Evolutionary conservation across 2,888 invertebrate species (phyloP), one percentile per base, ranked within the genome.

Genomic region (Litoditis marina): DNA sequence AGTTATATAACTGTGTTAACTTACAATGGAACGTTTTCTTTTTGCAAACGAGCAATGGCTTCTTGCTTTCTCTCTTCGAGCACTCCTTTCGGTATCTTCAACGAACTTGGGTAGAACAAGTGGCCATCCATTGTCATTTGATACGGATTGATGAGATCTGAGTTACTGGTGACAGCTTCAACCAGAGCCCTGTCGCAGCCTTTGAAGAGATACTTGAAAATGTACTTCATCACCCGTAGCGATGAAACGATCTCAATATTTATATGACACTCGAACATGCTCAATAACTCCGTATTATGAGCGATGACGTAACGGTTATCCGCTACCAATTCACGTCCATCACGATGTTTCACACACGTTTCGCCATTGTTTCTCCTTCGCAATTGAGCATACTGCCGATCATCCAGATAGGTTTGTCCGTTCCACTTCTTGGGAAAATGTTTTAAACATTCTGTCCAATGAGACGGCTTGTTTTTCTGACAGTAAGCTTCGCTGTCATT

Each of bases 171-270:
- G 19, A 42, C 19, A 19, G 51, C 55, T 46, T 59, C 56, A 13
- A 56, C 34, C 11, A 65, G 34, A 1, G 47, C 60, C 1, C 60
- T 60, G 28, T 60, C 65, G 0, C 50, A 47, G 0, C 65, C 60
- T 57, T 28, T 52, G 52, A 27, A 57, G 19, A 49, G 50, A 22
- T 63, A 63, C 13, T 63, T 63, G 34, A 59, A 63, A 11, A 63
- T 63, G 8, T 63, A 59, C n/a, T 63, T 63, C 31, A 63, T 16
- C 2, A 49, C 46, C 11, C 27, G 36, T 22, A 63, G n/a, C 0
- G 52, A 39, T 4, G 28, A 30, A 8, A 63, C 54, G 1, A 63
- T 42, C 11, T 63, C 59, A 5, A 59, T 28, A 39, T 63, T 63
- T 11, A 49, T n/a, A 28, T 63, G 59, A n/a, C 53, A 58, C 0